Evolutionary conservation across 2,888 invertebrate species (phyloP).

Genomic region (Dinocampus coccinellae): DNA sequence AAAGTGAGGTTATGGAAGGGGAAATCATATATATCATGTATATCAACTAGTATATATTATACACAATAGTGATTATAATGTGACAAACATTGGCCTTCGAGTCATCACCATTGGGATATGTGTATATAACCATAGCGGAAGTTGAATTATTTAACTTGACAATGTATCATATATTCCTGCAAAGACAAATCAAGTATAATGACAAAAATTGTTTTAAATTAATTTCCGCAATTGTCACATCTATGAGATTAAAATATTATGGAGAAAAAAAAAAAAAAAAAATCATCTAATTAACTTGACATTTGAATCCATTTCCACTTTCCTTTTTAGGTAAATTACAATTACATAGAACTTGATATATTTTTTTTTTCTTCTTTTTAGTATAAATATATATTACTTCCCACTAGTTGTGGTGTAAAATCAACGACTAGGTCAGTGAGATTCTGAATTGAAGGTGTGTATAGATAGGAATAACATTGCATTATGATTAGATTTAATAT

Average conservation of each 20-base stretch:
- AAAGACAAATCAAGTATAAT: not conserved
- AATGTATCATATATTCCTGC: constrained; percentile 15
- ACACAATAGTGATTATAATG: constrained; percentile 31
- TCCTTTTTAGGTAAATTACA: not conserved
- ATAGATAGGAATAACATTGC: not conserved
- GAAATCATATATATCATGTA: too few species aligned
- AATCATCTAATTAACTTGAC: not conserved
- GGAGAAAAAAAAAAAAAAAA: not conserved
- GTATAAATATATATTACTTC: not conserved
- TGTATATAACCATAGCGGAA: not conserved
- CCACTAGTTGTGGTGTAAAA: constrained; percentile 2
- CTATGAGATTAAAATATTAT: not conserved
- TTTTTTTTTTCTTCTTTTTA: too few species aligned
- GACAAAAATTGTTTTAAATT: not conserved
- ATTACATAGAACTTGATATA: not conserved
- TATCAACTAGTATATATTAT: constrained; percentile 19
- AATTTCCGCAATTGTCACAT: not conserved
- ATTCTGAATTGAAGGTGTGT: not conserved
- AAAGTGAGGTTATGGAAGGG: constrained; percentile 51
- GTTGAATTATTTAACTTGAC: constrained; percentile 7
- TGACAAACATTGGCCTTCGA: constrained; percentile 53
- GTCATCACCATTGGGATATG: constrained; percentile 43
- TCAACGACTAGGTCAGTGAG: not conserved
- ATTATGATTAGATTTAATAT: not conserved
- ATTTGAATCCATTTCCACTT: not conserved